Base-by-base conservation (phyloP, 2,797 vertebrate species). In the Hemitrygon akajei region DNA sequence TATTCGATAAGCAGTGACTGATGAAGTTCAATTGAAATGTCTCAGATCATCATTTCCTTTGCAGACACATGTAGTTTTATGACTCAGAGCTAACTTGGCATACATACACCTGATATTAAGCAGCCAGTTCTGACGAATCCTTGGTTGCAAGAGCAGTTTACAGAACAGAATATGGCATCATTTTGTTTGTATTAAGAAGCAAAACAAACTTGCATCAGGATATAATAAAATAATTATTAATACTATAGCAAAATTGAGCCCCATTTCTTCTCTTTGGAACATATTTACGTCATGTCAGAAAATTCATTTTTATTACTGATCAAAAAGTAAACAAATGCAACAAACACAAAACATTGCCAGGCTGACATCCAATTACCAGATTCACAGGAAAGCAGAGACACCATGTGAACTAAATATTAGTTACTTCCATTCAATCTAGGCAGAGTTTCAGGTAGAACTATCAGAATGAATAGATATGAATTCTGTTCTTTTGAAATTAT, bases 241-340 rank as follows among this genome's bases (percentile, higher is more conserved):
- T 84, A 58, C 14, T 56, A 58, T 25, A 80, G 11, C 22, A 4
- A 14, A 56, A 86, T n/a, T 60, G 27, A 5, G 12, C 16, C 30
- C 30, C 2, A 30, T 87, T 86, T 87, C 58, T 66, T 87, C 60
- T 87, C 58, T 66, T 18, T 87, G 84, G 58, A 87, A 66, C 60
- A 66, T 20, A 7, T 87, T 87, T 63, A 87, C 27, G 66, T 18
- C 25, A 27, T 63, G 12, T 63, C 27, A n/a, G 25, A 87, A 87
- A 63, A 20, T 16, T n/a, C 58, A 7, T 34, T n/a, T 66, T 87
- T 87, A 5, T 66, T 63, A 27, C 58, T 63, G 27, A 87, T 87
- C n/a, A 16, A 16, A 87, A 66, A 63, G 84, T 63, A 63, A 87
- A 87, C 84, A 87, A 63, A 58, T 87, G 84, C 6, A 87, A n/a